Base-by-base conservation (phyloP, 2,113 vertebrate genomes). In the Chaetura pelagica region DNA sequence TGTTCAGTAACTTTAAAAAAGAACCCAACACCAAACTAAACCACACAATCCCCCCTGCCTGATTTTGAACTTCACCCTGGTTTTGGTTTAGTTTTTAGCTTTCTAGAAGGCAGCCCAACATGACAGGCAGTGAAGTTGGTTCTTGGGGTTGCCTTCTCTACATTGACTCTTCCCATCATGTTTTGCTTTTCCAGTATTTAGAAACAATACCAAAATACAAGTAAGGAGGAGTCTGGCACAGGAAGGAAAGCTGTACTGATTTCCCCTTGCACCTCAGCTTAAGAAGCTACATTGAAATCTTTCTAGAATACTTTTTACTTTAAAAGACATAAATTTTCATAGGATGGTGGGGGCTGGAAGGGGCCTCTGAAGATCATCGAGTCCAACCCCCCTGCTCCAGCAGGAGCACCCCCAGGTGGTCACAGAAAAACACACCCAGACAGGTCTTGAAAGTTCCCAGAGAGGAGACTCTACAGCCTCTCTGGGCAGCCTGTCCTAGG, bases 191-290 rank as follows among this genome's bases (percentile, higher is more conserved):
- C 49, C 16, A 63, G 16, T 12, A 5, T 68, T 93, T 52, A 44
- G 17, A 57, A 90, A 27, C 3, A 2, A 35, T 14, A 26, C 2
- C 12, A 64, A 73, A 81, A 32, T 19, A 23, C 1, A 17, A 61
- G 3, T 1, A 38, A 54, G 51, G 54, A 6, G 30, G 54, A 48
- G 27, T 27, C 27, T n/a, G 16, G 34, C 27, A 57, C 11, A 6
- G 26, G 15, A 0, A 15, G 52, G 26, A 22, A 48, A 44, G 20
- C 59, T 34, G 15, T 38, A 3, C 51, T 30, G 0, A 0, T 67
- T n/a, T 40, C n/a, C 10, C 32, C 30, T 54, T 44, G n/a, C 30
- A 40, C 35, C 15, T 21, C 57, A 15, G 12, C 35, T 87, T 34
- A 26, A 57, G 46, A 54, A 49, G 26, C 46, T 21, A 1, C 4